Base-by-base conservation (phyloP, 2,888 invertebrate species). In the Sesia bembeciformis region DNA sequence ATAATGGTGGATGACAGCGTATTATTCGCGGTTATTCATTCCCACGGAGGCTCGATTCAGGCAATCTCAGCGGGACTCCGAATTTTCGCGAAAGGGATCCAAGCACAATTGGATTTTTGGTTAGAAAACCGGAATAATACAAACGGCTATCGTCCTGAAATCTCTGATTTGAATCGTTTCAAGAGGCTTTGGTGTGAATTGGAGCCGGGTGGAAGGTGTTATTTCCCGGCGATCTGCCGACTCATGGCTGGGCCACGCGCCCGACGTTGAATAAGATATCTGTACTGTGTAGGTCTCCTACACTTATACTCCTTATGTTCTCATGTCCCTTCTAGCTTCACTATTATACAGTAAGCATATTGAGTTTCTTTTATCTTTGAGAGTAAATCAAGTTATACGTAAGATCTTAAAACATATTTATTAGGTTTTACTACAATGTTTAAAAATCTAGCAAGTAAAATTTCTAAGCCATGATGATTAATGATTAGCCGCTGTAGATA, bases 71-170 rank as follows among this genome's bases (percentile, higher is more conserved):
- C 85, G 82, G 87, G 86, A 78, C 76, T 78, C 73, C 75, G 72
- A 77, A 74, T 84, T 82, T 81, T 80, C 79, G 68, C 79, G 72
- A 83, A 84, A 84, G 78, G 84, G 84, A 85, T 85, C 74, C 67
- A 63, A 69, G 67, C 76, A 88, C 89, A 89, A 89, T 89, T 87
- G 89, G 89, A 89, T 87, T 88, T 88, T 86, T 87, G 88, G 84
- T 85, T 84, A 81, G 79, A 74, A 86, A 84, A 84, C 84, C 84
- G 88, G 88, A 89, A 89, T 89, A 89, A 89, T 87, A 87, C 83
- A 86, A 85, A 74, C 81, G 85, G 85, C 81, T 85, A 85, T 86
- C 81, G 81, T 84, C 79, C 81, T 82, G 82, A 85, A 86, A 88
- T 87, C 88, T 87, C 82, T 78, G 87, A 86, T 87, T 88, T 85